A percentile compares a stretch with the other conserved stretches of the same genome.
Evolutionary conservation across 1,140 invertebrate genomes (phyloP).

Genomic region (Drosophila arizonae): DNA sequence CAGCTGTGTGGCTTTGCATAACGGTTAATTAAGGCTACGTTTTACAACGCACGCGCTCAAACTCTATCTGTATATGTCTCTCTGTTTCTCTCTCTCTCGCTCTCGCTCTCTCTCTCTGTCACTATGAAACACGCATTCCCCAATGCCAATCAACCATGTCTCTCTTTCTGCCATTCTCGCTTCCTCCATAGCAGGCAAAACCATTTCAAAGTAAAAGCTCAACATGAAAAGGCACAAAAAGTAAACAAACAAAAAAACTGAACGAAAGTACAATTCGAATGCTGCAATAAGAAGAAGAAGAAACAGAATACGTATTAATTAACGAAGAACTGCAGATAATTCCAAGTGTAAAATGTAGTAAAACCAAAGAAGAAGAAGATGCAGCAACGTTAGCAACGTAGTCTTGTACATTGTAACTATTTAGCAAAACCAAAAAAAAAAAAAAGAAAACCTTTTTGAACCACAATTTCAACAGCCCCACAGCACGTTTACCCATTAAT

Average conservation of each 20-base stretch:
- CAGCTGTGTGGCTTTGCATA: conserved; percentile 17
- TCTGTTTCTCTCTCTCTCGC: conserved; percentile 4
- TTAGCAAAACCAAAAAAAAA: background rate
- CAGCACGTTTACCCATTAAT: conserved; percentile 30
- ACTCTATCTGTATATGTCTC: background rate
- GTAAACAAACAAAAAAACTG: conserved; percentile 27
- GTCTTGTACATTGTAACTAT: conserved; percentile 70
- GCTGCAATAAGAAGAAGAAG: conserved; percentile 26
- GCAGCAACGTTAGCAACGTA: conserved; percentile 47
- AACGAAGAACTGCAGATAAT: conserved; percentile 27
- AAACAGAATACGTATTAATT: conserved; percentile 11
- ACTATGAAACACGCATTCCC: background rate
- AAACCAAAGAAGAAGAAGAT: background rate
- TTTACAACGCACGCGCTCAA: conserved; percentile 28
- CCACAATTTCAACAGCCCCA: conserved; percentile 24
- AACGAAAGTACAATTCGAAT: conserved; percentile 67
- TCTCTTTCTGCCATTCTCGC: background rate
- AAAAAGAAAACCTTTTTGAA: background rate
- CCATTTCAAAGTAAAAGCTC: conserved; percentile 81
- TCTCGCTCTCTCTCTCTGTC: background rate
- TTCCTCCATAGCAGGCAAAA: conserved; percentile 58
- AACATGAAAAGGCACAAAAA: conserved; percentile 67
- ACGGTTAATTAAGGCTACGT: conserved; percentile 38
- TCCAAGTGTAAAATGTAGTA: conserved; percentile 21
- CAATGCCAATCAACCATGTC: background rate